A percentile compares a stretch with the other conserved stretches of the same genome.
Evolutionary conservation across 1,140 invertebrate genomes (phyloP).

Genomic region (Aphaenogaster ashmeadi): DNA sequence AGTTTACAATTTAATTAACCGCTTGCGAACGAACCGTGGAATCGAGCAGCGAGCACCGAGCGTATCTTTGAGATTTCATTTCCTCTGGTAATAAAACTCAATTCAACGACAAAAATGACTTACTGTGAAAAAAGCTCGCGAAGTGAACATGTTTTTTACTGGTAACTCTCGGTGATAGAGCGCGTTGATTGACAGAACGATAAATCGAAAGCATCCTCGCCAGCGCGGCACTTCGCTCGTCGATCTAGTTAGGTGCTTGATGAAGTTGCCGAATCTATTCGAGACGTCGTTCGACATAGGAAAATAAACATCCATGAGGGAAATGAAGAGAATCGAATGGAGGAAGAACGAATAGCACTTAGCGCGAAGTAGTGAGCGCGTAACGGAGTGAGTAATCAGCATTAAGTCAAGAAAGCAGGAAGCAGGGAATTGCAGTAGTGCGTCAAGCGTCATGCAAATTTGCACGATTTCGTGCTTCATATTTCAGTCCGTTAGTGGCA

Average conservation of each 20-base stretch:
- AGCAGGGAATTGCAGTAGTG: neutral
- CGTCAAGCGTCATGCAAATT: conserved; percentile 35
- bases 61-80: conserved; percentile 47
- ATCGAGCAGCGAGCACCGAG: neutral
- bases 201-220: conserved; percentile 31
- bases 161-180: neutral
- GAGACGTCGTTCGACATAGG: conserved; percentile 13
- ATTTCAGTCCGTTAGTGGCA: neutral
- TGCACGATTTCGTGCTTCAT: conserved; percentile 13
- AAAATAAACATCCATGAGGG: conserved; percentile 57
- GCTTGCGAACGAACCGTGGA: neutral
- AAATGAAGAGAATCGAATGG: conserved; percentile 39
- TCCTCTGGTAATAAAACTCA: conserved; percentile 26
- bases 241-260: conserved; percentile 44
- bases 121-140: neutral
- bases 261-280: conserved; percentile 48
- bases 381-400: conserved; percentile 44
- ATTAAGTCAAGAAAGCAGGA: conserved; percentile 54
- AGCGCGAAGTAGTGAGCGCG: conserved; percentile 17
- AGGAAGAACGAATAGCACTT: conserved; percentile 41
- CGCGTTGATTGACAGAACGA: neutral
- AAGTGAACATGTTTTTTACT: neutral
- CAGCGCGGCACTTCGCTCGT: neutral
- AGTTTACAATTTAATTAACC: conserved; percentile 39
- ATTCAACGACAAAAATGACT: conserved; percentile 32